phyloP scores from a whole-genome alignment of 2,113 vertebrate species.

The Hemicordylus capensis region DNA sequence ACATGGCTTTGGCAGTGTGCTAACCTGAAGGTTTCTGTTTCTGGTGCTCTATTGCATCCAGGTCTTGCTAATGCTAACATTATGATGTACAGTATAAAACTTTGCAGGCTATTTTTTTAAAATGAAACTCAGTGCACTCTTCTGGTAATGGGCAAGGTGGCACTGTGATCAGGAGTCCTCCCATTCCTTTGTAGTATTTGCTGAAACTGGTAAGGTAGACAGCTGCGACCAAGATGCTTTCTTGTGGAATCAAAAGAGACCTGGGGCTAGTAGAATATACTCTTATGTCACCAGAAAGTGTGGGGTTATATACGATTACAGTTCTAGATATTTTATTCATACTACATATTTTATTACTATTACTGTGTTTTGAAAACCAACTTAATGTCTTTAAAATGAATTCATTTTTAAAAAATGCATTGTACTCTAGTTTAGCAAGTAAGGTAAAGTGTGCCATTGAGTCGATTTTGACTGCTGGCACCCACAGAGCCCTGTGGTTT shows the following conservation, averaged over 20 bases:
- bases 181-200: neutral
- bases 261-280: neutral
- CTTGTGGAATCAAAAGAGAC: neutral
- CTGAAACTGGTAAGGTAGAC: neutral
- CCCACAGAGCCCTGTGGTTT: too few species aligned
- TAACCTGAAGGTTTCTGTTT: slow-evolving; percentile 10
- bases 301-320: neutral
- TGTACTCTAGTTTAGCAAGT: too few species aligned
- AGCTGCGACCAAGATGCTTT: neutral
- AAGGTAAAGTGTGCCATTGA: too few species aligned
- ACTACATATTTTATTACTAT: too few species aligned
- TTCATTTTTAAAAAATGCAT: too few species aligned
- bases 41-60: neutral
- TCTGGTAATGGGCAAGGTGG: neutral
- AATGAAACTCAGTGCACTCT: neutral
- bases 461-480: too few species aligned
- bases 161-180: neutral
- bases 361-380: neutral
- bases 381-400: neutral
- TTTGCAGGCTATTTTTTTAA: neutral
- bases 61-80: slow-evolving; percentile 8
- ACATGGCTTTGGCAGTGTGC: neutral
- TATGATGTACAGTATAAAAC: neutral
- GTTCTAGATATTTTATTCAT: neutral
- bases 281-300: neutral